Conservation (phyloP, 1,140 invertebrate genomes). For the Mamestra configurata region DNA sequence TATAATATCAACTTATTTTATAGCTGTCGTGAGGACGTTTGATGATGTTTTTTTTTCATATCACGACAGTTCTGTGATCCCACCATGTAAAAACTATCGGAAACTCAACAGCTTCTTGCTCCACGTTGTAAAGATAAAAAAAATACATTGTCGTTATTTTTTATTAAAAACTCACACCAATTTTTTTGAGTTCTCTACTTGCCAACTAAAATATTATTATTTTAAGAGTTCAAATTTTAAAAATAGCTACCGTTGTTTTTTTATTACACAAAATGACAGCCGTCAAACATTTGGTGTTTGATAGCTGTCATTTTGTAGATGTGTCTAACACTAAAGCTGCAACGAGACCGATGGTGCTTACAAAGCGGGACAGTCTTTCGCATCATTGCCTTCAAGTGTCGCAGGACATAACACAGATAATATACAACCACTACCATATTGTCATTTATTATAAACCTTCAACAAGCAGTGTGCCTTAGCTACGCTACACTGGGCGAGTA, state of each 20-base stretch:
- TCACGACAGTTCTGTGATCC: conserved; percentile 25
- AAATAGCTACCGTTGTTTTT: too few species aligned
- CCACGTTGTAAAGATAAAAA: not conserved
- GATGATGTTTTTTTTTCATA: not conserved
- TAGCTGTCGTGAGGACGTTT: not conserved
- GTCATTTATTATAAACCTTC: conserved; percentile 67
- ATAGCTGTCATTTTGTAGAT: too few species aligned
- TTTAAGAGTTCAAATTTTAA: not conserved
- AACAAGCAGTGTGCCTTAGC: conserved; percentile 67
- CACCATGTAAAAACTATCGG: not conserved
- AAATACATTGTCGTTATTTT: too few species aligned
- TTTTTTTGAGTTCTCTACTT: too few species aligned
- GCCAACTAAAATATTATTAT: too few species aligned
- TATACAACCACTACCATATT: conserved; percentile 72
- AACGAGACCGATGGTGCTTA: not conserved
- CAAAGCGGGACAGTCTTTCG: conserved; percentile 45
- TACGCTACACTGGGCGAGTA: conserved; percentile 58
- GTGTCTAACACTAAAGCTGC: not conserved
- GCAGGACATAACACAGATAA: conserved; percentile 50
- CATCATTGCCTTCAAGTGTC: conserved; percentile 80
- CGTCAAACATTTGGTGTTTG: conserved; percentile 4
- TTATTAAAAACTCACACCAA: too few species aligned
- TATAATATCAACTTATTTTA: conserved; percentile 55
- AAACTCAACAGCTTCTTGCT: not conserved
- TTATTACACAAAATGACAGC: not conserved